Conservation (phyloP, 2,113 vertebrate species). For the Oryzias curvinotus region DNA sequence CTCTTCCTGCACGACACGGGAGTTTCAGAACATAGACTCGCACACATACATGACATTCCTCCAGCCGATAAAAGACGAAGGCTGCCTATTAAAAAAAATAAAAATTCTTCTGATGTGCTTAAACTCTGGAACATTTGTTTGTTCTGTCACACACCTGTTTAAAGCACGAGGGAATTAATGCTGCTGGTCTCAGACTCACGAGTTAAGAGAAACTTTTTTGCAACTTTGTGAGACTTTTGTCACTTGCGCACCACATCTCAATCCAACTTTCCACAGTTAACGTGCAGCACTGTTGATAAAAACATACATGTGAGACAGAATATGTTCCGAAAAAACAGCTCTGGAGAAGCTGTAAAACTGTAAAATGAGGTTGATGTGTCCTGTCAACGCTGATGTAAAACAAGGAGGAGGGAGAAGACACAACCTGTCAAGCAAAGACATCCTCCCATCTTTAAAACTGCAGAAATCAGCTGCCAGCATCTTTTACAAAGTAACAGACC, state of each 20-base stretch:
- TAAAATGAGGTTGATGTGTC: slow-evolving; percentile 26
- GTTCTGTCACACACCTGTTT: slow-evolving; percentile 37
- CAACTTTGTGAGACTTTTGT: slow-evolving; percentile 48
- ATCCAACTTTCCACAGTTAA: too few species aligned
- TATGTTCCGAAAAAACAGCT: slow-evolving; percentile 26
- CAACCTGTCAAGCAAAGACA: slow-evolving; percentile 3
- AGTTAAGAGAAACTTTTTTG: slow-evolving; percentile 34
- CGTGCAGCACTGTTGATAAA: too few species aligned
- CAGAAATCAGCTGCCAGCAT: slow-evolving; percentile 13
- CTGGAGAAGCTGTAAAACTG: slow-evolving; percentile 34
- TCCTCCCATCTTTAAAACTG: slow-evolving; percentile 18
- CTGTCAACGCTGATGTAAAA: slow-evolving; percentile 28
- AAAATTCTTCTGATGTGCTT: slow-evolving; percentile 3
- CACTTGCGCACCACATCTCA: slow-evolving; percentile 35
- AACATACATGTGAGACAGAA: too few species aligned
- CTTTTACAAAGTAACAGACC: neutral
- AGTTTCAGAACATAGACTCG: slow-evolving; percentile 33
- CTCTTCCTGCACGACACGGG: slow-evolving; percentile 31
- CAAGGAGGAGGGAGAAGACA: slow-evolving; percentile 12
- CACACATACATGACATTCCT: slow-evolving; percentile 12
- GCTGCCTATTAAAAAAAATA: neutral
- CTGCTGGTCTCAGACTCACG: slow-evolving; percentile 36
- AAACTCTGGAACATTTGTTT: neutral
- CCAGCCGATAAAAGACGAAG: neutral
- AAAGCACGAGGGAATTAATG: slow-evolving; percentile 14